phyloP scores from a whole-genome alignment of 2,888 invertebrate genomes.

The Metopia argyrocephala region DNA sequence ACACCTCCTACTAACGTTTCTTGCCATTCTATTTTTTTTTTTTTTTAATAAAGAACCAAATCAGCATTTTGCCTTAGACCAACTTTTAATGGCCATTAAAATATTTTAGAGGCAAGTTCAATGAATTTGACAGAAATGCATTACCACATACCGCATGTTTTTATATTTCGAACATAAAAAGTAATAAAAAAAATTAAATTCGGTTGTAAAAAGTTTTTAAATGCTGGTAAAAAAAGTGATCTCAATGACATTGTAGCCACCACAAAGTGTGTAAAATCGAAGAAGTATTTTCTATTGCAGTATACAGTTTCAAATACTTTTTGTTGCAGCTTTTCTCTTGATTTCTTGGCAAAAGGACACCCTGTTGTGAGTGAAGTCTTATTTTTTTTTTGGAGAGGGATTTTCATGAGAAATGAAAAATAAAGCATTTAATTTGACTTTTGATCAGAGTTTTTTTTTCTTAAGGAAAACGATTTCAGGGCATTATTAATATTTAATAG shows the following conservation, averaged over 20 bases:
- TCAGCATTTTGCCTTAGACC: slow-evolving; percentile 1
- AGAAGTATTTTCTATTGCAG: slow-evolving; percentile 41
- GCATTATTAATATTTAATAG: no score
- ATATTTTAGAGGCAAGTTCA: slow-evolving; percentile 59
- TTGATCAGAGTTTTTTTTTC: no score
- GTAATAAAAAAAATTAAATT: slow-evolving; percentile 13
- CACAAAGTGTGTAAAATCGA: slow-evolving; percentile 53
- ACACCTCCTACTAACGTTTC: slow-evolving; percentile 60
- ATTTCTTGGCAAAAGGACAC: slow-evolving; percentile 36
- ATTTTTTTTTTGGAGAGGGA: no score
- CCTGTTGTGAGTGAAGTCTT: slow-evolving; percentile 61
- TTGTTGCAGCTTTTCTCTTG: slow-evolving; percentile 3
- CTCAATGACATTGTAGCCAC: slow-evolving; percentile 53
- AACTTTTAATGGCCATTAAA: slow-evolving; percentile 48
- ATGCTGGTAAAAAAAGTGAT: slow-evolving; percentile 29
- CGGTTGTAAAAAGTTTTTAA: background rate
- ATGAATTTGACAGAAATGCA: slow-evolving; percentile 60
- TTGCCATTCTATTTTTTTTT: slow-evolving; percentile 3
- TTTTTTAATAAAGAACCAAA: background rate
- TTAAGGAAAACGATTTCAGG: no score
- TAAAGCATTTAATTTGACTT: no score
- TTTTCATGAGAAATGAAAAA: no score
- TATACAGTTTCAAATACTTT: slow-evolving; percentile 23
- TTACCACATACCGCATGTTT: slow-evolving; percentile 38
- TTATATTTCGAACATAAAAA: slow-evolving; percentile 3